Base-by-base conservation (phyloP, 2,797 vertebrate genomes). In the Huso huso region DNA sequence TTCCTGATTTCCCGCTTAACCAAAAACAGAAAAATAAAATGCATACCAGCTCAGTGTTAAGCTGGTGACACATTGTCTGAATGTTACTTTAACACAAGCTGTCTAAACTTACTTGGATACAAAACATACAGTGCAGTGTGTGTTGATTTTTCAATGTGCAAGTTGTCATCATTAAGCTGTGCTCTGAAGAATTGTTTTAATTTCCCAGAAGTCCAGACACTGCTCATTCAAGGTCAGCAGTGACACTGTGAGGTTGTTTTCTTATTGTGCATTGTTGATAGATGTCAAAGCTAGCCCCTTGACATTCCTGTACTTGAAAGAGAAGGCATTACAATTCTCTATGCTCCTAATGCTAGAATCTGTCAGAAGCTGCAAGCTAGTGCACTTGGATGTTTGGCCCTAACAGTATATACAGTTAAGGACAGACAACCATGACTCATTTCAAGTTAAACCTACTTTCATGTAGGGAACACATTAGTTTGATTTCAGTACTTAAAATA, bases 1-100 rank as follows among this genome's bases (percentile, higher is more conserved):
- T 77, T 55, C 62, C 71, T 58, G 55, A 58, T 58, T 58, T 58
- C 80, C 76, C 72, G 74, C 72, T 80, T 82, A 74, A 60, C 72
- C 68, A 77, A 62, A 65, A 74, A 78, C 68, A 66, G 79, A 74
- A 68, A 80, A 77, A 79, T 69, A 75, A 78, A 77, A 79, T 79
- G 74, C 23, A 72, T n/a, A 69, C 49, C 53, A 69, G 23, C 49
- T 72, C 4, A 48, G 7, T 70, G 48, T 60, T 74, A 80, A 66
- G 63, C 65, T 63, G 49, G 73, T 76, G 23, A 37, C 23, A 72
- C 74, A 72, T 15, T 68, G 66, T 72, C 77, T 62, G 6, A 12
- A 3, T 37, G 23, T 3, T 3, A 37, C 55, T 58, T 58, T 10
- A 10, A 58, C 6, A 13, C 6, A 58, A n/a, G 13, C 12, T n/a